phyloP scores from a whole-genome alignment of 2,113 vertebrate species.

The Hippolais icterina region DNA sequence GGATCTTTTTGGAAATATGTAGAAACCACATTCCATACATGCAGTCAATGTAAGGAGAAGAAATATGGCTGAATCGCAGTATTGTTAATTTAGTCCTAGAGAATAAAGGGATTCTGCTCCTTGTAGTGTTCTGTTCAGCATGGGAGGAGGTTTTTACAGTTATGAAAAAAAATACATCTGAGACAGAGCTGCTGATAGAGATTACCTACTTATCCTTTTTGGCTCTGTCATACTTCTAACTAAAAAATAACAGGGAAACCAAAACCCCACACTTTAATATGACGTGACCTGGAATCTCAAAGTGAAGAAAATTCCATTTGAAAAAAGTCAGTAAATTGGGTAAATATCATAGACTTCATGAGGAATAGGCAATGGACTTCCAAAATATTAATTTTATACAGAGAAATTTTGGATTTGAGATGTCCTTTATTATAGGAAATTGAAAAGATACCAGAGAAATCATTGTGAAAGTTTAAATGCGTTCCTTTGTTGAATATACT shows the following conservation, averaged over 20 bases:
- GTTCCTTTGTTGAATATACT: not conserved
- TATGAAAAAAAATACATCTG: not conserved
- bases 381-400: not conserved
- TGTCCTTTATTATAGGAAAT: not conserved
- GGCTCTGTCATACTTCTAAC: not conserved
- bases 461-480: not conserved
- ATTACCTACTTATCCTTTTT: not conserved
- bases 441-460: not conserved
- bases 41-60: not conserved
- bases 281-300: not conserved
- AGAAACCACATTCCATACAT: conserved; percentile 2
- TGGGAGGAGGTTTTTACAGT: not conserved
- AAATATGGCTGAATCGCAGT: not conserved
- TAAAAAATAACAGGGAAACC: not conserved
- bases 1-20: conserved; percentile 16
- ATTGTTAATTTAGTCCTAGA: not conserved
- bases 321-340: not conserved
- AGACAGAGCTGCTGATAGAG: not conserved
- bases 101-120: not conserved
- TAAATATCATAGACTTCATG: not conserved
- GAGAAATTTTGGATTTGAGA: not conserved
- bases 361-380: not conserved
- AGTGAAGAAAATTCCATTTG: not conserved
- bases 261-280: not conserved
- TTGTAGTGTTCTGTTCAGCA: not conserved